Evolutionary conservation across 2,888 invertebrate species (phyloP).

Genomic region (Drosophila pseudotalamancana): DNA sequence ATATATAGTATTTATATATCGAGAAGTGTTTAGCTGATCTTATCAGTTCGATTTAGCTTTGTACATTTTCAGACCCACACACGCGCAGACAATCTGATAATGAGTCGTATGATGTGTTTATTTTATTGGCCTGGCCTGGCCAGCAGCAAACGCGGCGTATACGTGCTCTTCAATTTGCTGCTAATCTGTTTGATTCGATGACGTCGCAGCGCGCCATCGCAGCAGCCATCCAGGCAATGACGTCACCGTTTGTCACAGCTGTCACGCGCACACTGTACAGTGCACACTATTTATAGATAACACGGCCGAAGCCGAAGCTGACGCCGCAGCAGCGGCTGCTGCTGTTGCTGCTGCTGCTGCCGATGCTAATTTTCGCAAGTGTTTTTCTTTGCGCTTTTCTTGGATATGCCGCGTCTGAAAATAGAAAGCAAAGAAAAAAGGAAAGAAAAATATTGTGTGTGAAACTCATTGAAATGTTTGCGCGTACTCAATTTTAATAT

Average conservation of each 20-base stretch:
- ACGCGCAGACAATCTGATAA: slow-evolving; percentile 7
- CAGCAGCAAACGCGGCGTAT: slow-evolving; percentile 44
- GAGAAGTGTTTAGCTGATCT: slow-evolving; percentile 21
- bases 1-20: not conserved
- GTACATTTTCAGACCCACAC: slow-evolving; percentile 11
- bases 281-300: slow-evolving; percentile 67
- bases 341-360: slow-evolving; percentile 35
- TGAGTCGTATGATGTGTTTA: slow-evolving; percentile 25
- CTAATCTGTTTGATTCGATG: slow-evolving; percentile 43
- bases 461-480: slow-evolving; percentile 79
- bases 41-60: slow-evolving; percentile 42
- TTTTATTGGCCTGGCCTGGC: slow-evolving; percentile 42
- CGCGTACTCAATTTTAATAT: slow-evolving; percentile 73
- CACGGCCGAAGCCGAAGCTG: slow-evolving; percentile 40
- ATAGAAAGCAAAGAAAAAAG: slow-evolving; percentile 62
- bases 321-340: slow-evolving; percentile 15
- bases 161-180: slow-evolving; percentile 43
- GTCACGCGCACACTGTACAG: slow-evolving; percentile 70
- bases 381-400: slow-evolving; percentile 78
- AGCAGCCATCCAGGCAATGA: slow-evolving; percentile 58
- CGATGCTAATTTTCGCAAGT: slow-evolving; percentile 76
- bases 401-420: slow-evolving; percentile 69
- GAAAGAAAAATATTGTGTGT: slow-evolving; percentile 55
- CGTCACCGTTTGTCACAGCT: slow-evolving; percentile 68
- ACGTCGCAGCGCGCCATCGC: slow-evolving; percentile 51